These are phyloP conservation scores for Heliconius ethilla DNA, from an alignment of 2,888 invertebrate genomes.

Conservation along the genomic window DNA sequence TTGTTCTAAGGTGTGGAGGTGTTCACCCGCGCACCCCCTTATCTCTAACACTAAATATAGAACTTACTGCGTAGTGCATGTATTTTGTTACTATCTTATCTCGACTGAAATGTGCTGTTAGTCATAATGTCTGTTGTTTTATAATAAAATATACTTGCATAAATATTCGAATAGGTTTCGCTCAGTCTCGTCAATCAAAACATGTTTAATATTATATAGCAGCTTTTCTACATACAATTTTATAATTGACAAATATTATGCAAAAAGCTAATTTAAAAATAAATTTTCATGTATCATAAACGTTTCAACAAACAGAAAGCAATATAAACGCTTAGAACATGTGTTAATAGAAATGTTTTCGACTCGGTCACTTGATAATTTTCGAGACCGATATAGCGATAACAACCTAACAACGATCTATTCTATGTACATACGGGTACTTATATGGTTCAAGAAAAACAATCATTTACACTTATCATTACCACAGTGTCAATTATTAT, in stretches of 20 bases:
- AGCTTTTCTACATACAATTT: too few species aligned
- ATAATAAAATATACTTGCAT: neutral
- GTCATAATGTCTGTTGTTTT: conserved; percentile 29
- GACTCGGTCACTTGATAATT: conserved; percentile 23
- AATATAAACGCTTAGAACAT: conserved; percentile 20
- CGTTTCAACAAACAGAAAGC: conserved; percentile 10
- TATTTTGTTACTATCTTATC: conserved; percentile 33
- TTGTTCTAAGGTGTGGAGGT: conserved; percentile 1
- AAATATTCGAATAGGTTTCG: neutral
- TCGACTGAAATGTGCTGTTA: conserved; percentile 25
- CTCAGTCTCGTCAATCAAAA: too few species aligned
- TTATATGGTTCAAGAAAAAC: conserved; percentile 6
- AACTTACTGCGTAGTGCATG: conserved; percentile 34
- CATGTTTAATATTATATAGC: too few species aligned
- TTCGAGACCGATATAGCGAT: neutral
- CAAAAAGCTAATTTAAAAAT: too few species aligned
- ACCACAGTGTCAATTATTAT: conserved; percentile 11
- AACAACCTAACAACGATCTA: neutral
- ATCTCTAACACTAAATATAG: conserved; percentile 37
- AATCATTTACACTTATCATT: conserved; percentile 32
- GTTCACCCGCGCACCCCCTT: conserved; percentile 36
- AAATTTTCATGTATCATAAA: neutral
- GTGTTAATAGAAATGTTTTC: conserved; percentile 38
- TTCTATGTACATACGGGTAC: neutral
- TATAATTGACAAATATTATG: too few species aligned